Percentiles rank a stretch among this genome's conserved stretches.
phyloP scores from a whole-genome alignment of 2,888 invertebrate species.

The Drosophila subquinaria region DNA sequence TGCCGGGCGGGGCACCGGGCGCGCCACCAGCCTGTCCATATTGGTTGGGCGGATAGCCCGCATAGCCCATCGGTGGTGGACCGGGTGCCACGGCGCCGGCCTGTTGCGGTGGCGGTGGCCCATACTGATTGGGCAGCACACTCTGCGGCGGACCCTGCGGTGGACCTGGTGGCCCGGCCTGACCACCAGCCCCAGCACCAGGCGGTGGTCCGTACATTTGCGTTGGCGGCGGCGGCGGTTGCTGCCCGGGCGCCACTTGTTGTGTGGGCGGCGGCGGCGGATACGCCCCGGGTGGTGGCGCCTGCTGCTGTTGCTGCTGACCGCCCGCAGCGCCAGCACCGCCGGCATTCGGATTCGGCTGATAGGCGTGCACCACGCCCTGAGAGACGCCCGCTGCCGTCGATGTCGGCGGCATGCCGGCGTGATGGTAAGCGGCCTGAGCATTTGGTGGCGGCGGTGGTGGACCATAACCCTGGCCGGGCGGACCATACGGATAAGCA shows the following conservation, averaged over 20 bases:
- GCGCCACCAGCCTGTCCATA: constrained; percentile 63
- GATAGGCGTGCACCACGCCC: constrained; percentile 85
- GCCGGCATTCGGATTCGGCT: constrained; percentile 85
- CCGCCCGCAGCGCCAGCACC: constrained; percentile 31
- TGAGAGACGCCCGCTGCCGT: constrained; percentile 82
- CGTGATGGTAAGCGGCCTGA: constrained; percentile 87
- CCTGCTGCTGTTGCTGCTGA: constrained; percentile 84
- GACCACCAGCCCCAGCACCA: constrained; percentile 85
- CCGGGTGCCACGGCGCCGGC: constrained; percentile 46
- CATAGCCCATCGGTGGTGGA: constrained; percentile 81
- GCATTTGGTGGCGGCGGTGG: constrained; percentile 87
- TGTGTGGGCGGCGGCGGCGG: constrained; percentile 84
- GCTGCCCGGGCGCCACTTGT: constrained; percentile 81
- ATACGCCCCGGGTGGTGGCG: constrained; percentile 86
- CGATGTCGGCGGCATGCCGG: constrained; percentile 85
- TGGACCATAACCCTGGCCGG: constrained; percentile 86
- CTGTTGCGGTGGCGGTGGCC: constrained; percentile 77
- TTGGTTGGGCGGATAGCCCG: constrained; percentile 71
- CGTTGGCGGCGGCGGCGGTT: constrained; percentile 85
- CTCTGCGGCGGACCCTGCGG: constrained; percentile 74
- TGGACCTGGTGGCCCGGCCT: constrained; percentile 83
- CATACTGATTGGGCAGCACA: constrained; percentile 65
- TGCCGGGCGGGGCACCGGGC: constrained; percentile 83
- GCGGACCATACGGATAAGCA: constrained; percentile 87
- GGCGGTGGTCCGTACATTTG: constrained; percentile 85